Evolutionary conservation across 2,113 vertebrate species (phyloP).

Genomic region (Notarius quadriscutis): DNA sequence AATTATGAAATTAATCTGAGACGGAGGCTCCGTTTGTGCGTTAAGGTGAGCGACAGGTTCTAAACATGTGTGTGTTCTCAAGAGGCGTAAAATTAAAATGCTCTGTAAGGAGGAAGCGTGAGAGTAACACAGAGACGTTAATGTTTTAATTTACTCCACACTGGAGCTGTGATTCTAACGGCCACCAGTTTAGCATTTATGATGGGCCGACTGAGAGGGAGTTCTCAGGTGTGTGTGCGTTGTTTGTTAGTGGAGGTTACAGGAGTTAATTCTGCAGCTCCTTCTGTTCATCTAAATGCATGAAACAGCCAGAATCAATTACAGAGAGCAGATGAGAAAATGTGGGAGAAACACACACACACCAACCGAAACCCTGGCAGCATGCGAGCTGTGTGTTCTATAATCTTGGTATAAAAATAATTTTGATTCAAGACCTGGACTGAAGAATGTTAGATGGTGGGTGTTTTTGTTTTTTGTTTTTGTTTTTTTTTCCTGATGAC

Average conservation of each 20-base stretch:
- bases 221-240: not conserved
- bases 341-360: not conserved
- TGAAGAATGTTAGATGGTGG: not conserved
- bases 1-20: slow-evolving; percentile 71
- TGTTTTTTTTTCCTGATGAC: not conserved
- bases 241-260: slow-evolving; percentile 7
- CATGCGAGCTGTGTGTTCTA: not conserved
- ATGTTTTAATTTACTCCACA: not conserved
- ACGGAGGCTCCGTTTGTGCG: slow-evolving; percentile 14
- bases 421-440: not conserved
- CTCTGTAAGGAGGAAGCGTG: not conserved
- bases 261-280: slow-evolving; percentile 3
- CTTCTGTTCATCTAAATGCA: slow-evolving; percentile 32
- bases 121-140: no score
- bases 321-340: slow-evolving; percentile 13
- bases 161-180: not conserved
- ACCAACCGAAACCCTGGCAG: not conserved
- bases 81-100: not conserved
- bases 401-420: slow-evolving; percentile 9
- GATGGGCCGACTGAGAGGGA: not conserved
- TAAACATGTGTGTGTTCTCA: not conserved
- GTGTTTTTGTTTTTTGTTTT: no score
- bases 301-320: slow-evolving; percentile 25
- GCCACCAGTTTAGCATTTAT: not conserved
- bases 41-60: not conserved